A percentile compares a stretch with the other conserved stretches of the same genome.
phyloP scores from a whole-genome alignment of 2,113 vertebrate genomes.

The Emberiza fucata region DNA sequence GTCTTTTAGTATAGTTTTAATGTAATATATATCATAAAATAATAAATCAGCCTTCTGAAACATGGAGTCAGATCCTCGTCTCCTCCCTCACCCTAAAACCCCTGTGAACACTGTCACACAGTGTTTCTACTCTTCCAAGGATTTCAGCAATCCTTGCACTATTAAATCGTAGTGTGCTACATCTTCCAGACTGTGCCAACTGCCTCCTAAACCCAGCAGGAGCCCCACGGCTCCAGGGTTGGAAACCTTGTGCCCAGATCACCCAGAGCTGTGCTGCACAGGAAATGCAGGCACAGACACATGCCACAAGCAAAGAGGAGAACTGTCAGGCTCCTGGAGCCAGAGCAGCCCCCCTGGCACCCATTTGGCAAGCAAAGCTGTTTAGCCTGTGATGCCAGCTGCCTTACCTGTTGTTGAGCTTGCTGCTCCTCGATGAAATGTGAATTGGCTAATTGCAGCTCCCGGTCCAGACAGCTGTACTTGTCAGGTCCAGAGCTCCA shows the following conservation, averaged over 20 bases:
- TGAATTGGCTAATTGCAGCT: constrained; percentile 87
- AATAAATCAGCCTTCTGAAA: too few species aligned
- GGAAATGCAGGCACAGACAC: neutral
- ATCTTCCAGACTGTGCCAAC: neutral
- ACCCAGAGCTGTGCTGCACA: neutral
- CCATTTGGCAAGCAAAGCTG: neutral
- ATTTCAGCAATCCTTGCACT: neutral
- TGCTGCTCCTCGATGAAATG: constrained; percentile 95
- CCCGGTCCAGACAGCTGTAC: constrained; percentile 82
- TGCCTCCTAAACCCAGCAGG: neutral
- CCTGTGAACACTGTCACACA: neutral
- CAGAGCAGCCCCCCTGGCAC: neutral
- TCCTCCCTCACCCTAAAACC: too few species aligned
- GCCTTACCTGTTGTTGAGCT: constrained; percentile 89
- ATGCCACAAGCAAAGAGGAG: neutral
- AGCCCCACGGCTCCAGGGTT: neutral
- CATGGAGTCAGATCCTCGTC: too few species aligned
- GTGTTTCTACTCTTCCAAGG: neutral
- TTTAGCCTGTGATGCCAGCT: neutral
- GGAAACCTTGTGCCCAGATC: neutral
- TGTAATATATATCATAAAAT: too few species aligned
- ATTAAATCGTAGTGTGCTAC: neutral
- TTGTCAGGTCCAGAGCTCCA: constrained; percentile 83
- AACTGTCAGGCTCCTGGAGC: neutral
- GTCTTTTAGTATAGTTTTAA: too few species aligned